Base-by-base conservation (phyloP, 64 coral and sea anemone species). In the Acropora yongei region DNA sequence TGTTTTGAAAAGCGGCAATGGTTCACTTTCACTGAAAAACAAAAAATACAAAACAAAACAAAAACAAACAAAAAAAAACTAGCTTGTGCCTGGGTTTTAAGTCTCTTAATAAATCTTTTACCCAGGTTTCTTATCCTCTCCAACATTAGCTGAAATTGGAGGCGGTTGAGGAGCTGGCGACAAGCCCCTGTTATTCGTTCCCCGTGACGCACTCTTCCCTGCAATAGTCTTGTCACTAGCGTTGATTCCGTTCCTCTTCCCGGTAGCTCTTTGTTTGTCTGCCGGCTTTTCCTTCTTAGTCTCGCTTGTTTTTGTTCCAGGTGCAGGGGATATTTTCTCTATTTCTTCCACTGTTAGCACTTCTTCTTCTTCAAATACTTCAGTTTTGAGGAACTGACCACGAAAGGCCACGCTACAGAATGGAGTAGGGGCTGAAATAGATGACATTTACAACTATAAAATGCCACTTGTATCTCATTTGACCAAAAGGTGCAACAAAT, bases 331-430 rank as follows among this genome's bases (percentile, higher is more conserved):
- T n/a, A 47, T 8, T 19, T 16, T 10, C 44, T 82, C 92, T 63
- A 77, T 3, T 8, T 8, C 12, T 82, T 17, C 16, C 11, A 91
- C 83, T 12, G 74, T 44, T 76, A 53, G 17, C 75, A 88, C 57
- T 68, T 72, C 75, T 72, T 86, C 78, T 20, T 82, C 16, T 68
- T 93, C 82, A 77, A 90, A 96, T 13, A 80, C 46, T 41, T 73
- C 92, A 46, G 92, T 96, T 71, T 87, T 93, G 9, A 96, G 79
- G 9, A 92, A 20, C 58, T 91, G 87, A 1, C 93, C 95, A 3
- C 68, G 77, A 44, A 96, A 75, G 16, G 90, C 84, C 44, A 96
- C 41, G 42, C 81, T 94, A 66, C 95, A 96, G 76, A 58, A 94
- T 17, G 95, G 92, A 13, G 84, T 71, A 16, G 93, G 87, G 78